Evolutionary conservation across 2,888 invertebrate species (phyloP).

Genomic region (Amblyjoppa proteus): DNA sequence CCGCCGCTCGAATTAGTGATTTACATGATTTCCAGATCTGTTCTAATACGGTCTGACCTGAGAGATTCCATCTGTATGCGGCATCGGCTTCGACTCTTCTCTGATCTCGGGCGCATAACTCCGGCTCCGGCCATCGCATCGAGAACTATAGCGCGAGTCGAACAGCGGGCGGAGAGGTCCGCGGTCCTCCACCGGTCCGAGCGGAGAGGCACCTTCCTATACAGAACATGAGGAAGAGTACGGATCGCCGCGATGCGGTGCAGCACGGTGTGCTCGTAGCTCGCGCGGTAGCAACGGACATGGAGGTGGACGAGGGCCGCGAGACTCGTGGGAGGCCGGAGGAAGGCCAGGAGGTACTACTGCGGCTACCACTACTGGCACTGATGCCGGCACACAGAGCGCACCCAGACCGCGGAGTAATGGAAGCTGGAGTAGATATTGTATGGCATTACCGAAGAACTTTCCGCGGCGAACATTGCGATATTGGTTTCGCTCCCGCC

Average conservation of each 20-base stretch:
- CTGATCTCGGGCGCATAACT: background rate
- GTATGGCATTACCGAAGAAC: slow-evolving; percentile 84
- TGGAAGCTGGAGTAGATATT: slow-evolving; percentile 84
- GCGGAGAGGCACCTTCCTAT: slow-evolving; percentile 28
- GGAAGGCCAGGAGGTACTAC: slow-evolving; percentile 52
- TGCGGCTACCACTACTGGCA: slow-evolving; percentile 16
- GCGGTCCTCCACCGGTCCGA: slow-evolving; percentile 33
- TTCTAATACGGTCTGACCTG: background rate
- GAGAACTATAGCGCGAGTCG: slow-evolving; percentile 32
- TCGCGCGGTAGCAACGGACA: slow-evolving; percentile 35
- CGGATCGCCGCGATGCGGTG: slow-evolving; percentile 35
- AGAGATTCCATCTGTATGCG: background rate
- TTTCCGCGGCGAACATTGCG: slow-evolving; percentile 82
- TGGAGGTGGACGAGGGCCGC: slow-evolving; percentile 54
- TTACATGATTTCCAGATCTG: background rate
- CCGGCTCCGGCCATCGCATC: slow-evolving; percentile 43
- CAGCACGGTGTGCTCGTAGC: slow-evolving; percentile 40
- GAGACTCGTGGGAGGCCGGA: slow-evolving; percentile 56
- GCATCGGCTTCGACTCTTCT: background rate
- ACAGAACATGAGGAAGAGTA: slow-evolving; percentile 18
- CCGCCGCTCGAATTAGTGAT: background rate
- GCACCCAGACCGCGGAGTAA: slow-evolving; percentile 78
- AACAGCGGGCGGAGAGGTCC: slow-evolving; percentile 31
- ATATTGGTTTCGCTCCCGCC: slow-evolving; percentile 82
- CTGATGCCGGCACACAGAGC: slow-evolving; percentile 26